Conservation (phyloP, 2,113 vertebrate species). For the Phylloscopus whistleri region DNA sequence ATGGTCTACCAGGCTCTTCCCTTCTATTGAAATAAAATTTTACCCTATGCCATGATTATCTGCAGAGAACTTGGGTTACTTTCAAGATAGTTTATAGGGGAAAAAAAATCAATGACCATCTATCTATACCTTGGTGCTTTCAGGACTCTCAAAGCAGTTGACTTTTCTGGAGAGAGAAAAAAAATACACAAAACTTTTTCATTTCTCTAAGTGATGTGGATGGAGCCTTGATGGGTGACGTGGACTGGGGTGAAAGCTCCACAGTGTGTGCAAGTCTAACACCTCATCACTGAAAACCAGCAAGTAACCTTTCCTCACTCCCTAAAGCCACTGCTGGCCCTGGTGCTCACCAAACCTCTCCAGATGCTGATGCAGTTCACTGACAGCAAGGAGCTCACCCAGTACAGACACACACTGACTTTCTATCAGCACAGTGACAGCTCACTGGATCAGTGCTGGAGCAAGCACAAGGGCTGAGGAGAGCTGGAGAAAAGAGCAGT, state of each 20-base stretch:
- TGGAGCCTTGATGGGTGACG: not conserved
- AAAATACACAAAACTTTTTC: not conserved
- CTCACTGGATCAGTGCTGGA: not conserved
- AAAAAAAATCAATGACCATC: not conserved
- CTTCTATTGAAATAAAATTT: not conserved
- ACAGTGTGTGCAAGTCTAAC: not conserved
- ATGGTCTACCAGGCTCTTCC: not conserved
- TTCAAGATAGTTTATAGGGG: not conserved
- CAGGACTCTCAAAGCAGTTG: not conserved
- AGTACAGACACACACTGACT: not conserved
- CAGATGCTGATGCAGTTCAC: not conserved
- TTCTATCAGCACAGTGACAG: not conserved
- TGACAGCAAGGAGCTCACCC: not conserved
- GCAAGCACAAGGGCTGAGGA: not conserved
- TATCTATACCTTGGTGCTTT: fast-evolving
- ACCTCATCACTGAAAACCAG: not conserved
- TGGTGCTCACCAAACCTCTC: not conserved
- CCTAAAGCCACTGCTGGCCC: not conserved
- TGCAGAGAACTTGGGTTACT: not conserved
- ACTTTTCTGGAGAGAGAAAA: not conserved
- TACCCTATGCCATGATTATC: not conserved
- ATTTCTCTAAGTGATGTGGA: not conserved
- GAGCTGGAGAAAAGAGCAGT: not conserved
- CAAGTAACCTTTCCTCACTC: not conserved
- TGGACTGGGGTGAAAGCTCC: not conserved